phyloP scores from a whole-genome alignment of 2,797 vertebrate genomes.

The Pygocentrus nattereri region DNA sequence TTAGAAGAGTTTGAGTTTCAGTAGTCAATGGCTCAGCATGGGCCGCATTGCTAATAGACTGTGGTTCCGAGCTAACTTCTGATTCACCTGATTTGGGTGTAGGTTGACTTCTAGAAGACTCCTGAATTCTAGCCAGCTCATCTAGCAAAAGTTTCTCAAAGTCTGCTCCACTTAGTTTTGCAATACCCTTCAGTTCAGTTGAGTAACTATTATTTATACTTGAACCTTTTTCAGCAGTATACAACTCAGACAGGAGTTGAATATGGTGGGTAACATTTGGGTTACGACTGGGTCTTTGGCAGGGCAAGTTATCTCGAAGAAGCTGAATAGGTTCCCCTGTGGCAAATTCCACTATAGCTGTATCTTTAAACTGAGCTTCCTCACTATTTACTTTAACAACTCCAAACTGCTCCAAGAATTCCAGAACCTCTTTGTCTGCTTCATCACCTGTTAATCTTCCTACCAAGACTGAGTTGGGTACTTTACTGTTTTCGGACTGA shows the following conservation, averaged over 20 bases:
- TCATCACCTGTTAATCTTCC: not conserved
- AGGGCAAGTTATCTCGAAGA: not conserved
- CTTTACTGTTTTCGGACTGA: not conserved
- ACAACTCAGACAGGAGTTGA: constrained; percentile 16
- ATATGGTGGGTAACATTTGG: not conserved
- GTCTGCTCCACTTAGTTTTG: not conserved
- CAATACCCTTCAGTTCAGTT: constrained; percentile 11
- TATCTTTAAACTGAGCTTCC: not conserved
- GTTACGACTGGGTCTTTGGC: not conserved
- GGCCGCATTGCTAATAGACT: too few relatives aligned
- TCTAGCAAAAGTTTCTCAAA: constrained; percentile 6
- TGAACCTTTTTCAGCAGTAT: not conserved
- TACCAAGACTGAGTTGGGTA: not conserved
- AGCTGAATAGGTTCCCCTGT: not conserved
- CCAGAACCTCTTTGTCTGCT: constrained; percentile 6
- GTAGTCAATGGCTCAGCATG: not conserved
- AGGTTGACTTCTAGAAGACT: not conserved
- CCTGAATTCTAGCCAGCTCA: not conserved
- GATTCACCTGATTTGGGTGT: not conserved
- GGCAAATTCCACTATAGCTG: not conserved
- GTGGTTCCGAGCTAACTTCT: too few relatives aligned
- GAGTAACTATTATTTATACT: constrained; percentile 2
- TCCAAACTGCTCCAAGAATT: constrained; percentile 5
- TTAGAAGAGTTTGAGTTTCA: not conserved
- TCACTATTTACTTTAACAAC: not conserved